These are phyloP conservation scores for Dryococelus australis DNA, from an alignment of 2,888 invertebrate genomes.

Conservation along the genomic window DNA sequence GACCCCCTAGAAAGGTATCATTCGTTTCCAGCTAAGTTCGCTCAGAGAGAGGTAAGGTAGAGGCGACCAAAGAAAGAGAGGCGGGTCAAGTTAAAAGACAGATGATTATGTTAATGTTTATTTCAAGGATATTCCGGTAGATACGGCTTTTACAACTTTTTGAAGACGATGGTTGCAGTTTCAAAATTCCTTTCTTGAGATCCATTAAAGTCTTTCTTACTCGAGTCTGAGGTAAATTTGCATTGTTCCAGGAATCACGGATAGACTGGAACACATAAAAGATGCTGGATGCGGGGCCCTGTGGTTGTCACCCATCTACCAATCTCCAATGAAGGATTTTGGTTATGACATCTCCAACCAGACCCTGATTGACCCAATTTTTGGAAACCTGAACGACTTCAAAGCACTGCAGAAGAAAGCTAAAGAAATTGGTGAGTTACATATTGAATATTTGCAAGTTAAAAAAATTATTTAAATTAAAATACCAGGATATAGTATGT, in stretches of 20 bases:
- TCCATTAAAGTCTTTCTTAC: neutral
- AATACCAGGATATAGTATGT: too few relatives aligned
- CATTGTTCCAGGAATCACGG: constrained; percentile 62
- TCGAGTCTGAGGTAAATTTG: neutral
- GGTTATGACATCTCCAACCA: constrained; percentile 89
- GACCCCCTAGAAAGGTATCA: too few relatives aligned
- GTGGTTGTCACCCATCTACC: constrained; percentile 87
- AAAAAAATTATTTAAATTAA: too few relatives aligned
- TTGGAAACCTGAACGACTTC: constrained; percentile 78
- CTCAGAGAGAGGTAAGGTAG: too few relatives aligned
- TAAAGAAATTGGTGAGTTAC: constrained; percentile 60
- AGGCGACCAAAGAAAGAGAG: too few relatives aligned
- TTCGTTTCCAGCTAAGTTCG: too few relatives aligned
- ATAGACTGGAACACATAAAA: constrained; percentile 68
- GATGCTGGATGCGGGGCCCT: constrained; percentile 76
- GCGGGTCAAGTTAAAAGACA: too few relatives aligned
- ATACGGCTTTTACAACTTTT: too few relatives aligned
- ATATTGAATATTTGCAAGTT: neutral
- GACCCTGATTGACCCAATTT: constrained; percentile 72
- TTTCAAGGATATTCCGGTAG: too few relatives aligned
- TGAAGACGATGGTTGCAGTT: too few relatives aligned
- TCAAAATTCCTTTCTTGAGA: too few relatives aligned
- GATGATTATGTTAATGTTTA: too few relatives aligned
- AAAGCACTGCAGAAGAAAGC: constrained; percentile 64
- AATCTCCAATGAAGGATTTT: constrained; percentile 84